A percentile compares a stretch with the other conserved stretches of the same genome.
These are phyloP conservation scores for Cnemophilus loriae DNA, from an alignment of 2,113 vertebrate species.

Conservation along the genomic window DNA sequence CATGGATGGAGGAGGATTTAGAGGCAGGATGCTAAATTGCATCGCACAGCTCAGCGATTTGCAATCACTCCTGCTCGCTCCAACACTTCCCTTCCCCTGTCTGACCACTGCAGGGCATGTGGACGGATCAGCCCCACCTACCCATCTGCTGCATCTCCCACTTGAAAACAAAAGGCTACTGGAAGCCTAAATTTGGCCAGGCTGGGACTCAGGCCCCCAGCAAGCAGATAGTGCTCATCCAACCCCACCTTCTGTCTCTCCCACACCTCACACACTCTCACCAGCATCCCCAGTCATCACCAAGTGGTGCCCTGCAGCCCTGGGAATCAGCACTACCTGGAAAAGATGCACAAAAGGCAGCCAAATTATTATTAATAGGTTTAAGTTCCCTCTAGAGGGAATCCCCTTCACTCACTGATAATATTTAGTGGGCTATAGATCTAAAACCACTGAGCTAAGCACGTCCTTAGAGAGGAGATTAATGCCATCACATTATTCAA, in stretches of 20 bases:
- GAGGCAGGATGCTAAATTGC: background rate
- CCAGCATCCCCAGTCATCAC: background rate
- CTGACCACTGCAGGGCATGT: background rate
- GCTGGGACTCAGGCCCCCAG: background rate
- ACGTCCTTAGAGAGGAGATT: background rate
- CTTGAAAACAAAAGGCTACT: background rate
- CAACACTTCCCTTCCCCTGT: background rate
- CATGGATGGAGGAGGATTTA: slow-evolving; percentile 33
- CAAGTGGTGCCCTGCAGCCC: background rate
- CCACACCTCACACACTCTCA: accelerated
- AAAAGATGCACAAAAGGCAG: background rate
- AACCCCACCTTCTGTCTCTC: background rate
- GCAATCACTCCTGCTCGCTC: background rate
- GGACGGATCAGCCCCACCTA: accelerated
- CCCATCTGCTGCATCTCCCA: background rate
- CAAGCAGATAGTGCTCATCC: accelerated
- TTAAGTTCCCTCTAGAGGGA: slow-evolving; percentile 22
- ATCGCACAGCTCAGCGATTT: background rate
- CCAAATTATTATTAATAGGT: background rate
- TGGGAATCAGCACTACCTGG: background rate
- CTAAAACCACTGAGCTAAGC: slow-evolving; percentile 43
- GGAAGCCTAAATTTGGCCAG: background rate
- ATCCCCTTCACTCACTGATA: background rate
- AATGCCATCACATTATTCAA: slow-evolving; percentile 8
- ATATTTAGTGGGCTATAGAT: slow-evolving; percentile 28